These are phyloP conservation scores for Gila orcuttii DNA, from an alignment of 2,113 vertebrate species.

Conservation along the genomic window DNA sequence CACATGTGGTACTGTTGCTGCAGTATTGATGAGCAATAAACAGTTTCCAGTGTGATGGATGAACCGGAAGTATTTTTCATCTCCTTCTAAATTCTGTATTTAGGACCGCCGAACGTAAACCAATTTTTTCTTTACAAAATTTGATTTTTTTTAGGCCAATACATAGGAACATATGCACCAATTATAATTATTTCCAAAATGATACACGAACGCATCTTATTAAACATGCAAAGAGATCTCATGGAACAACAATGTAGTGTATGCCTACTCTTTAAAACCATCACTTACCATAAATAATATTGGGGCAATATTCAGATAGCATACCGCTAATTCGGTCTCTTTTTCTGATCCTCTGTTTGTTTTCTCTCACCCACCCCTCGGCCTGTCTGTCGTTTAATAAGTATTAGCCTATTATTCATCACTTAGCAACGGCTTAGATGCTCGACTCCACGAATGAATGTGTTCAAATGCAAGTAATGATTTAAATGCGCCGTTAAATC, in stretches of 20 bases:
- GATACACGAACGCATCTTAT: not conserved
- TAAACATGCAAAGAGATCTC: not conserved
- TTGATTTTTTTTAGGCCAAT: no score
- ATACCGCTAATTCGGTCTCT: not conserved
- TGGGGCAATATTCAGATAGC: not conserved
- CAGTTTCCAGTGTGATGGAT: not conserved
- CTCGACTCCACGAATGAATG: not conserved
- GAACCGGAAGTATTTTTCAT: not conserved
- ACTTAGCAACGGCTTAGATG: not conserved
- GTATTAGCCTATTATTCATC: not conserved
- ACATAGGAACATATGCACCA: no score
- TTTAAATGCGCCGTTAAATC: conserved; percentile 1
- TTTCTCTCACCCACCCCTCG: not conserved
- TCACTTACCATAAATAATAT: not conserved
- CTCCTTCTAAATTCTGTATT: no score
- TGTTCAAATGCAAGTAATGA: not conserved
- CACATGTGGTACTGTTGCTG: no score
- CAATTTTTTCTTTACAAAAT: no score
- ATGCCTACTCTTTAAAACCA: no score
- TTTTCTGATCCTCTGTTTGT: not conserved
- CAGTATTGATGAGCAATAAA: not conserved
- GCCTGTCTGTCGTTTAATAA: not conserved
- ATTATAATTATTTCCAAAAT: not conserved
- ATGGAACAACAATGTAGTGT: not conserved
- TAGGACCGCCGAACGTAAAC: no score